phyloP scores from a whole-genome alignment of 2,113 vertebrate species.

The Apodemus sylvaticus region DNA sequence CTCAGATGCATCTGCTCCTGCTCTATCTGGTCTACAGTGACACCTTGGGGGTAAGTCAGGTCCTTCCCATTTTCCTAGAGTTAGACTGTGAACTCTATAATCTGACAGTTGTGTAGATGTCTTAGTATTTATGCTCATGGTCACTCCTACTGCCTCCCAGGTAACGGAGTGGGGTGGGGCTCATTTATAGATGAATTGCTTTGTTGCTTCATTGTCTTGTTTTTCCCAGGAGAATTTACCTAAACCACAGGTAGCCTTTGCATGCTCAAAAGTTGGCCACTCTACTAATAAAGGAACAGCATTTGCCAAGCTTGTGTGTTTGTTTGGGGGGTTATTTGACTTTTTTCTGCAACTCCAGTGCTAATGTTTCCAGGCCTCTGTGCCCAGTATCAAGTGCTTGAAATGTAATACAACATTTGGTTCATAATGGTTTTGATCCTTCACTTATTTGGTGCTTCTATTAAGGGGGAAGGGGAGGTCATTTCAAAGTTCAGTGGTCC shows the following conservation, averaged over 20 bases:
- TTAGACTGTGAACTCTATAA: not conserved
- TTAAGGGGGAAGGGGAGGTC: not conserved
- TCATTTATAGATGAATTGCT: not conserved
- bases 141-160: not conserved
- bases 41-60: not conserved
- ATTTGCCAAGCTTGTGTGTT: not conserved
- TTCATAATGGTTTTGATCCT: constrained; percentile 15
- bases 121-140: not conserved
- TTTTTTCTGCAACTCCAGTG: not conserved
- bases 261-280: not conserved
- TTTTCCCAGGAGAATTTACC: not conserved
- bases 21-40: not conserved
- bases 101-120: not conserved
- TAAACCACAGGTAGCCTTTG: not conserved
- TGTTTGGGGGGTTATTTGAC: not conserved
- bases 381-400: not conserved
- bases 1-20: not conserved
- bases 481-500: not conserved
- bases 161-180: not conserved
- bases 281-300: constrained; percentile 25
- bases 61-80: not conserved
- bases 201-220: not conserved
- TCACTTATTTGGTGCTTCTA: constrained; percentile 25
- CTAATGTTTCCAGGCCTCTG: constrained; percentile 6
- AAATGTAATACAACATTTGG: not conserved